Conservation (phyloP, 2,797 vertebrate genomes). For the Psittacula echo region DNA sequence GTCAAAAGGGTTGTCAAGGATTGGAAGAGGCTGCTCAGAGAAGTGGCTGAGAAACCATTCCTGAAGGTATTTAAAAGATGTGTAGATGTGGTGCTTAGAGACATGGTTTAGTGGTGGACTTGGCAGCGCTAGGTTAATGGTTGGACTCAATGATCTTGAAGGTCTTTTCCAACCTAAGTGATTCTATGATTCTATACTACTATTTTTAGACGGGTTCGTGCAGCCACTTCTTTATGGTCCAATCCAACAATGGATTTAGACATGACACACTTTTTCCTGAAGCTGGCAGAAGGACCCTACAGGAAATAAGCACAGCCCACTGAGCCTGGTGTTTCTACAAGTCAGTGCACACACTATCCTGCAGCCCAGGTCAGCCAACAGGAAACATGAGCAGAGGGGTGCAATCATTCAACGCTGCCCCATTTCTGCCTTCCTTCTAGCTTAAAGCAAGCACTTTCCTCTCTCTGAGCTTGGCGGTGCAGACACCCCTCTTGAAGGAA, state of each 20-base stretch:
- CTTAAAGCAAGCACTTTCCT: background rate
- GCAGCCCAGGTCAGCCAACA: background rate
- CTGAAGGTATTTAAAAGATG: background rate
- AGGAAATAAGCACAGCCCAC: background rate
- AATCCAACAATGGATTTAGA: background rate
- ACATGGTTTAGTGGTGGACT: background rate
- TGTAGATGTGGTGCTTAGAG: background rate
- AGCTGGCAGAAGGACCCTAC: background rate
- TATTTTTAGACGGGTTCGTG: background rate
- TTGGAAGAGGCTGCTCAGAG: background rate
- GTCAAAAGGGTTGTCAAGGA: background rate
- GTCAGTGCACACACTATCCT: accelerated
- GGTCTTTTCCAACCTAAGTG: background rate
- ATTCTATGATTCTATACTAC: background rate
- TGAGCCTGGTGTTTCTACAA: background rate
- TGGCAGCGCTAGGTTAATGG: background rate
- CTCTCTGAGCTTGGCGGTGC: background rate
- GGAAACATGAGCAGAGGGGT: background rate
- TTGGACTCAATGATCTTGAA: background rate
- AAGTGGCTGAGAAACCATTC: background rate
- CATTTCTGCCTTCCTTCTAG: background rate
- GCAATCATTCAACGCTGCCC: background rate
- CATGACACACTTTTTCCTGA: background rate
- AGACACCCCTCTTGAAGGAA: background rate
- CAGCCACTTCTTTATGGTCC: background rate